Evolutionary conservation across 2,888 invertebrate genomes (phyloP), one percentile per base, ranked within the genome.

Genomic region (Folsomia candida): DNA sequence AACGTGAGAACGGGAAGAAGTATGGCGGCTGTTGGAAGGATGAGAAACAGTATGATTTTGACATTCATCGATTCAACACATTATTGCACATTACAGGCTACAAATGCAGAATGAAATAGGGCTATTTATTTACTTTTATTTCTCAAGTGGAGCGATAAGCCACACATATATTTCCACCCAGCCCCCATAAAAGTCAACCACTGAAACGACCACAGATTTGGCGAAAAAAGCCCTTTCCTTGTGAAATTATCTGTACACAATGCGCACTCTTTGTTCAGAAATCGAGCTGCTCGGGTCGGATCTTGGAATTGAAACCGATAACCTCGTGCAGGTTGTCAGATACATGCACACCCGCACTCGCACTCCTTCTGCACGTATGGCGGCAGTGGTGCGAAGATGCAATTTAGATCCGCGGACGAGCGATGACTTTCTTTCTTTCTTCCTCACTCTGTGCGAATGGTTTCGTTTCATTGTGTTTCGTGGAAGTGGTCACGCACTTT

Each of bases 231-330:
- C 59, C 59, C 20, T 24, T 59, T 59, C 24, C 24, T 2, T 14
- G 59, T 59, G 25, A 25, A 59, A 59, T 59, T 59, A 59, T 24
- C 14, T 59, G 2, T 59, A 25, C 59, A 59, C 59, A 59, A 25
- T 59, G 25, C 6, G 4, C 25, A 25, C 26, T 25, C 25, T 59
- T 59, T 26, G 59, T 22, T 22, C 14, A 59, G 59, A 59, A 9
- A 59, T 57, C 14, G 59, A 59, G 22, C 18, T 14, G 24, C 54
- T 22, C 22, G 25, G 59, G 25, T 59, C 22, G 25, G 22, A n/a
- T n/a, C n/a, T n/a, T n/a, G n/a, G n/a, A n/a, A n/a, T n/a, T n/a
- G 25, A 24, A 59, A 59, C 22, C 59, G 59, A 59, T 59, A 59
- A 59, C 59, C 59, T 24, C 25, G 26, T n/a, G 54, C 18, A n/a